Conservation (phyloP, 2,888 invertebrate genomes). For the Idaea biselata region DNA sequence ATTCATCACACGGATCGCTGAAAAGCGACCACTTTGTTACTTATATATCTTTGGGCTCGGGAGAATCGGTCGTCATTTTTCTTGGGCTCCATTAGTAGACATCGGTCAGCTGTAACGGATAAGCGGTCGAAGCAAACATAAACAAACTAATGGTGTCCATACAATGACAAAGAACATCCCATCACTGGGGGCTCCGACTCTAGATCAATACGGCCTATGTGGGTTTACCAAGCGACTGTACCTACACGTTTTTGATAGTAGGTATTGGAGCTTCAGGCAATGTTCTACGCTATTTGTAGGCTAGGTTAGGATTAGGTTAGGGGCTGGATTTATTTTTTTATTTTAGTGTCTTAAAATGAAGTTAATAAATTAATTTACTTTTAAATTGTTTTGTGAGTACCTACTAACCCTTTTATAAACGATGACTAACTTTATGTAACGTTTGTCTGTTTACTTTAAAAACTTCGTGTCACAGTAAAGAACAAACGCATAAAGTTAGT, state of each 20-base stretch:
- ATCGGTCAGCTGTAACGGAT: conserved; percentile 57
- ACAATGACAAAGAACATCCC: conserved; percentile 63
- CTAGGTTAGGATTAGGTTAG: too few relatives aligned
- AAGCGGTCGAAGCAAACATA: conserved; percentile 59
- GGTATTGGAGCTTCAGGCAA: conserved; percentile 23
- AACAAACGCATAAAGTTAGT: too few relatives aligned
- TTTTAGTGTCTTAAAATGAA: too few relatives aligned
- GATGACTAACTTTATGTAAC: too few relatives aligned
- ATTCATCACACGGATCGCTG: conserved; percentile 58
- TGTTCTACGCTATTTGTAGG: too few relatives aligned
- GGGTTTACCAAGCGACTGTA: conserved; percentile 16
- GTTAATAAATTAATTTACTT: too few relatives aligned
- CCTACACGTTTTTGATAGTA: conserved; percentile 12
- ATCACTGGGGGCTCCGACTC: conserved; percentile 44
- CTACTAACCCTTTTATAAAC: too few relatives aligned
- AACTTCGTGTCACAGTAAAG: too few relatives aligned
- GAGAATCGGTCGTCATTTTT: conserved; percentile 64
- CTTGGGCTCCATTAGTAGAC: conserved; percentile 59
- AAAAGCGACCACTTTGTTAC: conserved; percentile 60
- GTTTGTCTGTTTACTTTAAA: too few relatives aligned
- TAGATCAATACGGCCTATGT: conserved; percentile 49
- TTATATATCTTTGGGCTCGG: conserved; percentile 41
- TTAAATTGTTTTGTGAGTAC: too few relatives aligned
- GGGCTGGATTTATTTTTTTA: too few relatives aligned
- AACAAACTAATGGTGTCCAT: conserved; percentile 61